A percentile compares a stretch with the other conserved stretches of the same genome.
Conservation (phyloP, 1,140 invertebrate species). For the Aphaenogaster ashmeadi region DNA sequence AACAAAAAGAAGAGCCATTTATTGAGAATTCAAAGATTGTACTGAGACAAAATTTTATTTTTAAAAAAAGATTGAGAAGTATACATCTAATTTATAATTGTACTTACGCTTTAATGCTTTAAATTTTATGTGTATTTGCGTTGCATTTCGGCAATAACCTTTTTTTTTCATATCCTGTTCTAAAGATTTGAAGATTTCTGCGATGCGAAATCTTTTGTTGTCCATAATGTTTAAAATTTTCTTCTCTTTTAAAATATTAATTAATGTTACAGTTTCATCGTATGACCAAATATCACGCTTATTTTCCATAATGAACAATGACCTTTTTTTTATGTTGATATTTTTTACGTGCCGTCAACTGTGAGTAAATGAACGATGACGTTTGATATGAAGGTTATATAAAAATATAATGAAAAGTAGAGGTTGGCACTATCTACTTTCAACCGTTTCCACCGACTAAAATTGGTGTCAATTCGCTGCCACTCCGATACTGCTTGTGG, state of each 20-base stretch:
- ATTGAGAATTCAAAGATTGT: constrained; percentile 9
- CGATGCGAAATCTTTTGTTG: constrained; percentile 26
- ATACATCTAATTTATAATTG: constrained; percentile 2
- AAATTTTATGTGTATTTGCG: constrained; percentile 32
- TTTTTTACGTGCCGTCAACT: too few relatives aligned
- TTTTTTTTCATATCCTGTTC: not conserved
- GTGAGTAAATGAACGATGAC: too few relatives aligned
- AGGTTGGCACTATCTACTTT: not conserved
- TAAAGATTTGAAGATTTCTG: constrained; percentile 29
- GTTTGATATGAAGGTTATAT: too few relatives aligned
- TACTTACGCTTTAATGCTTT: constrained; percentile 33
- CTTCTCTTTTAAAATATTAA: constrained; percentile 3
- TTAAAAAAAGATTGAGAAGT: not conserved
- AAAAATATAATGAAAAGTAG: not conserved
- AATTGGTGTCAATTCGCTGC: not conserved
- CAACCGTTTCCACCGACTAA: constrained; percentile 1
- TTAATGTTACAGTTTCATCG: not conserved
- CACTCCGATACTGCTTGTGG: not conserved
- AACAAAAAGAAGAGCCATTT: not conserved
- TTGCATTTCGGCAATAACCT: constrained; percentile 9
- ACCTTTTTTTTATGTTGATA: too few relatives aligned
- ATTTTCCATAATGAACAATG: not conserved
- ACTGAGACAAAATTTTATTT: not conserved
- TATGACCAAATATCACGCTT: constrained; percentile 15
- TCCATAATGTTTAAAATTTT: constrained; percentile 11